Evolutionary conservation across 1,140 invertebrate species (phyloP), one percentile per base, ranked within the genome.

Genomic region (Semibalanus balanoides): DNA sequence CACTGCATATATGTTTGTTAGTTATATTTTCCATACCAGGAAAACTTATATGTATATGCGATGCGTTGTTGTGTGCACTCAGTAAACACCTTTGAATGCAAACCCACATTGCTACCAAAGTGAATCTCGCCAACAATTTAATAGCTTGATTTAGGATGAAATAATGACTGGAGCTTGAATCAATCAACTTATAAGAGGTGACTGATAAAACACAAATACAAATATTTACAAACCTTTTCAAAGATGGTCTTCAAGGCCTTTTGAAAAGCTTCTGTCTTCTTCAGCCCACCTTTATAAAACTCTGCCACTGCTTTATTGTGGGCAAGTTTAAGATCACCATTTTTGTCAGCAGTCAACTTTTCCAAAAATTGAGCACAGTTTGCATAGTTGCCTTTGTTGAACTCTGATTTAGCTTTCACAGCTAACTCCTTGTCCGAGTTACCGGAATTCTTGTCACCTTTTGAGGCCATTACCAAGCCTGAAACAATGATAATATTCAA

Each of bases 301-400:
- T 92, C 90, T 0, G 87, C 88, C 0, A 93, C 87, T 11, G 88
- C 86, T 82, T 88, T 89, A 81, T 94, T 93, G 79, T 91, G 90
- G 0, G 87, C 82, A 27, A 92, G 87, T 82, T 92, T 92, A 0
- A 87, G 83, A 82, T 92, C 90, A 64, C 85, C 86, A 0, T 87
- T 86, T 31, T 87, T 85, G 29, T 87, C 80, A 76, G 88, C 79
- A 75, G 88, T 86, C 29, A 93, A 81, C 81, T 89, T 87, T 40
- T 85, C 85, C 70, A 93, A 83, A 64, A 86, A 80, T 22, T 72
- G 28, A 3, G 29, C 11, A 29, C 70, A 72, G 29, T 30, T 72
- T 11, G n/a, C 22, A 27, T 72, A 72, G 70, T 72, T 72, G n/a
- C 70, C 70, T 29, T 30, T 28, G 11, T 28, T 30, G 19, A 72